Conservation (phyloP, 2,797 vertebrate genomes). For the Sebastiscus albofasciatus region DNA sequence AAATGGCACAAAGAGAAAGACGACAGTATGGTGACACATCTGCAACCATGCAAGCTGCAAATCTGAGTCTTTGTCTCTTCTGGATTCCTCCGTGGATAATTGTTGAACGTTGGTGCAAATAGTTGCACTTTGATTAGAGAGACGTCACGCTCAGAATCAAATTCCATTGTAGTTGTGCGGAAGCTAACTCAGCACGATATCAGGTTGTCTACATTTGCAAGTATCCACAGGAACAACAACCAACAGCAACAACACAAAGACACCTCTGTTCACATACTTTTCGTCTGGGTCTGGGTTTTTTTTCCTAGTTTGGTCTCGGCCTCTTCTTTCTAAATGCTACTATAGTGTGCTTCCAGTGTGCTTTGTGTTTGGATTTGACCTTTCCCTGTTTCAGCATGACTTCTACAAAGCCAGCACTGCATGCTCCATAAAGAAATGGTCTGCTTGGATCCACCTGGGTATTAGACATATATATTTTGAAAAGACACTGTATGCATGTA, state of each 20-base stretch:
- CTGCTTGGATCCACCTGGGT: not conserved
- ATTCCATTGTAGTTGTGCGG: not conserved
- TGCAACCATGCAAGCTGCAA: conserved; percentile 2
- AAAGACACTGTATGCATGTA: too few relatives aligned
- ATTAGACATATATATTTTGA: not conserved
- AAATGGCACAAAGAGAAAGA: conserved; percentile 7
- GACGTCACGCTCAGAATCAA: not conserved
- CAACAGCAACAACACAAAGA: not conserved
- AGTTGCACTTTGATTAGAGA: conserved; percentile 14
- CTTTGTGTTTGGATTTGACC: not conserved
- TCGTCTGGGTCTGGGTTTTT: not conserved
- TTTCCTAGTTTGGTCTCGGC: not conserved
- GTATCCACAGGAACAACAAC: not conserved
- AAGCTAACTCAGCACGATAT: not conserved
- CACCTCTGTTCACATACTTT: not conserved
- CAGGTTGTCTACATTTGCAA: not conserved
- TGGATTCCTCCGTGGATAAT: conserved; percentile 3
- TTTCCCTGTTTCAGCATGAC: not conserved
- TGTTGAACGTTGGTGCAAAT: conserved; percentile 1
- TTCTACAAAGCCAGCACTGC: not conserved
- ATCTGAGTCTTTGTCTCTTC: conserved; percentile 12
- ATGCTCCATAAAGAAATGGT: too few relatives aligned
- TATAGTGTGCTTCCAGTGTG: not conserved
- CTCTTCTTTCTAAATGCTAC: not conserved
- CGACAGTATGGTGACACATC: conserved; percentile 15